A percentile compares a stretch with the other conserved stretches of the same genome.
Conservation (phyloP, 2,797 vertebrate species). For the Danionella dracula region DNA sequence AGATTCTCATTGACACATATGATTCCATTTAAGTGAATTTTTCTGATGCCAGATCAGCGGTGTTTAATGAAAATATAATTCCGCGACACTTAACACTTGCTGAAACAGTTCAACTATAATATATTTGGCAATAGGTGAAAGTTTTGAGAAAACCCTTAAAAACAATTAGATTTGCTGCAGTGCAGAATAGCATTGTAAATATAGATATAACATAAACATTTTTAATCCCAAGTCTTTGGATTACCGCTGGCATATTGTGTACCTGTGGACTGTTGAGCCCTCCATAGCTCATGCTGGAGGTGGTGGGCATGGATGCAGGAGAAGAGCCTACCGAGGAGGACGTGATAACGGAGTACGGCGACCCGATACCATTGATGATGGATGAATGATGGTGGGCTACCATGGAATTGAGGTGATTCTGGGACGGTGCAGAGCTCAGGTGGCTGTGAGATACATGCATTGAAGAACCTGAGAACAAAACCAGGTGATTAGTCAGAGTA, state of each 20-base stretch:
- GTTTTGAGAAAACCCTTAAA: too few relatives aligned
- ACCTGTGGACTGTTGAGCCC: slow-evolving; percentile 80
- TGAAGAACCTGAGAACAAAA: slow-evolving; percentile 62
- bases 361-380: slow-evolving; percentile 80
- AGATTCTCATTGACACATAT: too few relatives aligned
- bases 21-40: too few relatives aligned
- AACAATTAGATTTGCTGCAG: too few relatives aligned
- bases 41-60: too few relatives aligned
- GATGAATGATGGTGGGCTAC: slow-evolving; percentile 63
- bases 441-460: slow-evolving; percentile 57
- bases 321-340: slow-evolving; percentile 77
- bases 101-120: too few relatives aligned
- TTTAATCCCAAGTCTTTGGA: too few relatives aligned
- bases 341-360: slow-evolving; percentile 82
- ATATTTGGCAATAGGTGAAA: too few relatives aligned
- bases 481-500: background rate
- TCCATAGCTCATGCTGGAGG: slow-evolving; percentile 77
- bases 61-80: too few relatives aligned
- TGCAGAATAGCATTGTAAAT: too few relatives aligned
- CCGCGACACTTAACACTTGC: too few relatives aligned
- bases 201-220: too few relatives aligned
- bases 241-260: background rate
- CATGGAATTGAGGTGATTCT: slow-evolving; percentile 53
- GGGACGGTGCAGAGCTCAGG: slow-evolving; percentile 68
- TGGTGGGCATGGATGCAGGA: slow-evolving; percentile 71